These are phyloP conservation scores for Serinus canaria DNA, from an alignment of 2,113 vertebrate species.

Conservation along the genomic window DNA sequence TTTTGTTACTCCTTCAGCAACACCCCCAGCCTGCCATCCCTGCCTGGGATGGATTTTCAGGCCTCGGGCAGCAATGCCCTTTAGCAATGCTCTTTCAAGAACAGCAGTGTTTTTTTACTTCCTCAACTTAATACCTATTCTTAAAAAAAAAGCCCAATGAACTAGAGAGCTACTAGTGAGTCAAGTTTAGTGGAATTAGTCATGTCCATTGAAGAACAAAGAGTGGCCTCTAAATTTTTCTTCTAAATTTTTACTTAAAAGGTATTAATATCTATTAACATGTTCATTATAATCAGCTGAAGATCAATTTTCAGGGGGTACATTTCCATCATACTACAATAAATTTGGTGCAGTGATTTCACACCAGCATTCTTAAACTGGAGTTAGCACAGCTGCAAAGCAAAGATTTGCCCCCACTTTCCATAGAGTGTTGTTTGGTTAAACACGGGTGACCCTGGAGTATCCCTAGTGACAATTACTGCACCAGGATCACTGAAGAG, in stretches of 20 bases:
- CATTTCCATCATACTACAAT: background rate
- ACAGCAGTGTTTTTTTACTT: background rate
- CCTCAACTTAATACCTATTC: background rate
- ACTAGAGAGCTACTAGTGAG: background rate
- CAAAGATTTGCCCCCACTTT: background rate
- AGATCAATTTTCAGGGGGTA: background rate
- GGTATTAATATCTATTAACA: background rate
- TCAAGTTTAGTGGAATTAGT: background rate
- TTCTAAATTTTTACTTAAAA: background rate
- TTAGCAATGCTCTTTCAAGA: background rate
- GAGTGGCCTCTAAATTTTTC: background rate
- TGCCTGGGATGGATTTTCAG: rapidly evolving
- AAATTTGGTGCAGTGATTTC: background rate
- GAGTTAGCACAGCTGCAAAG: background rate
- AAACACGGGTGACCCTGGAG: background rate
- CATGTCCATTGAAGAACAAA: background rate
- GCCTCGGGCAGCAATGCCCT: background rate
- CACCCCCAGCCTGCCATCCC: background rate
- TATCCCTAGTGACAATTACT: background rate
- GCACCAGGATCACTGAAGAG: background rate
- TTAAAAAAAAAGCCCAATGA: background rate
- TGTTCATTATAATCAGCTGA: background rate
- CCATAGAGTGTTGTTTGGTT: background rate
- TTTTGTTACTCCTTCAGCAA: background rate
- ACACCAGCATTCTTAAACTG: background rate